phyloP scores from a whole-genome alignment of 2,797 vertebrate genomes.

The Rhinophrynus dorsalis region DNA sequence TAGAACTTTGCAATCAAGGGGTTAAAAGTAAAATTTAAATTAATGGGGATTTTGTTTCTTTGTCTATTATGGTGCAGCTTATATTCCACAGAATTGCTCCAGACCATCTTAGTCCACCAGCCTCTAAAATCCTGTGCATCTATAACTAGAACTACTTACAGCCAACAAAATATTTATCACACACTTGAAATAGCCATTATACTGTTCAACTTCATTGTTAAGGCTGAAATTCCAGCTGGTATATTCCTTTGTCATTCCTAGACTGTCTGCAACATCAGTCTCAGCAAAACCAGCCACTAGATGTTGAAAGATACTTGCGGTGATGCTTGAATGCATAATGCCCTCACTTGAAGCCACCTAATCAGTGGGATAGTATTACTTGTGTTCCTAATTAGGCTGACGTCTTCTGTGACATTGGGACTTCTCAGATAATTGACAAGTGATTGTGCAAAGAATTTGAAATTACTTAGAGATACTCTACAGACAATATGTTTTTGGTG shows the following conservation, averaged over 20 bases:
- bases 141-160: too few species aligned
- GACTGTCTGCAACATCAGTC: not conserved
- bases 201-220: not conserved
- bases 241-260: not conserved
- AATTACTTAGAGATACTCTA: slow-evolving; percentile 14
- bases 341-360: slow-evolving; percentile 18
- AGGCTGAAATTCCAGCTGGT: not conserved
- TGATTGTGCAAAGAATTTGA: slow-evolving; percentile 1
- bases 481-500: not conserved
- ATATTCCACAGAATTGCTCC: too few species aligned
- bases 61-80: too few species aligned
- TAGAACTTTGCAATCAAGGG: too few species aligned
- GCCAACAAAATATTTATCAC: not conserved
- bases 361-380: slow-evolving; percentile 24
- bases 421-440: slow-evolving; percentile 8
- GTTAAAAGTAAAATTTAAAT: too few species aligned
- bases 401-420: slow-evolving; percentile 9
- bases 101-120: too few species aligned
- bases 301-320: slow-evolving; percentile 8
- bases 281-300: not conserved
- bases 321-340: slow-evolving; percentile 27
- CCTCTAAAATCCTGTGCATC: too few species aligned
- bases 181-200: not conserved
- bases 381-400: slow-evolving; percentile 11
- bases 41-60: too few species aligned